These are phyloP conservation scores for Nymphalis polychloros DNA, from an alignment of 2,888 invertebrate genomes.

Conservation along the genomic window DNA sequence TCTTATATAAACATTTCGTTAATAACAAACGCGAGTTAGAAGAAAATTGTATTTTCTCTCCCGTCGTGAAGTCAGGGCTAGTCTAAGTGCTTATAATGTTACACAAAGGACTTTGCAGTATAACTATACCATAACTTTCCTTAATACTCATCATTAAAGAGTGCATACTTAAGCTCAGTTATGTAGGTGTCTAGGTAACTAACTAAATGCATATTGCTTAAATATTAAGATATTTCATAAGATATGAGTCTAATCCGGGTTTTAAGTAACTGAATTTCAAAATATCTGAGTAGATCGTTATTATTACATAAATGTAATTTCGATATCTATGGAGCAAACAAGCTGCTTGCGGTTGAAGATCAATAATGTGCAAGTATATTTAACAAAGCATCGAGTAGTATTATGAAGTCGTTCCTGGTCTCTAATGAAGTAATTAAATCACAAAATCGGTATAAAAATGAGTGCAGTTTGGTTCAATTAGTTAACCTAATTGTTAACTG, in stretches of 20 bases:
- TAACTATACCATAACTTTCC: neutral
- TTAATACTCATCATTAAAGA: neutral
- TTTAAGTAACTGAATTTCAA: neutral
- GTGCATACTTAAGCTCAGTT: too few species aligned
- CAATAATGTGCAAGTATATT: constrained; percentile 12
- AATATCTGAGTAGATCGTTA: neutral
- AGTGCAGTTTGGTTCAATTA: constrained; percentile 10
- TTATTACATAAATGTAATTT: neutral
- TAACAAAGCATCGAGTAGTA: constrained; percentile 7
- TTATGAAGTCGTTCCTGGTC: constrained; percentile 13
- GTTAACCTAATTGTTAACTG: neutral
- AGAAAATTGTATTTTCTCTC: constrained; percentile 14
- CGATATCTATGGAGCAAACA: neutral
- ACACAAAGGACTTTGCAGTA: constrained; percentile 11
- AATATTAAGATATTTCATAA: neutral
- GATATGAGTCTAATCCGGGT: neutral
- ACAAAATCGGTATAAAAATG: constrained; percentile 14
- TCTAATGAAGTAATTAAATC: constrained; percentile 27
- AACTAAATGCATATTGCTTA: too few species aligned
- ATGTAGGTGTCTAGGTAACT: too few species aligned
- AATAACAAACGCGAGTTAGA: neutral
- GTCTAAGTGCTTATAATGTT: constrained; percentile 21
- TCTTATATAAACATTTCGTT: neutral
- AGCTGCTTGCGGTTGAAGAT: constrained; percentile 6
- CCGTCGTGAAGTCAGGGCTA: constrained; percentile 9